These are phyloP conservation scores for Gorsachius magnificus DNA, from an alignment of 2,797 vertebrate genomes.

Conservation along the genomic window DNA sequence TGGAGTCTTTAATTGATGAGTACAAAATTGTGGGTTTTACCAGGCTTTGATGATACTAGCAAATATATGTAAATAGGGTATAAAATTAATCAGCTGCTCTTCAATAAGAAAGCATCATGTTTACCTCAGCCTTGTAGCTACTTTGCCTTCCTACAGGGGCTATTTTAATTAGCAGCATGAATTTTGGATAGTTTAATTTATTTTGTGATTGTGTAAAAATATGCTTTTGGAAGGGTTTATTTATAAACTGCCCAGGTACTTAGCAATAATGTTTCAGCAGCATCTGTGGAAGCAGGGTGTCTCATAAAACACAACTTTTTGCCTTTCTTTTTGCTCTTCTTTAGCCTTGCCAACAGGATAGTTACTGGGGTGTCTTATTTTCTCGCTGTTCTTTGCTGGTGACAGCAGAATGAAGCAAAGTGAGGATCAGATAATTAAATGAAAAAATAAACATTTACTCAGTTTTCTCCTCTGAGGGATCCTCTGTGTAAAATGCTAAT, in stretches of 20 bases:
- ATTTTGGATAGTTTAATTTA: constrained; percentile 79
- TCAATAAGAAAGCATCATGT: constrained; percentile 64
- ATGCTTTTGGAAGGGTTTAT: constrained; percentile 72
- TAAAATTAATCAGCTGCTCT: constrained; percentile 76
- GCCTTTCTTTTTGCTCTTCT: constrained; percentile 44
- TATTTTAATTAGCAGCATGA: constrained; percentile 82
- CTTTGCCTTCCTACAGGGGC: constrained; percentile 71
- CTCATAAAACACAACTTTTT: constrained; percentile 39
- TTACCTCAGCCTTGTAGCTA: constrained; percentile 75
- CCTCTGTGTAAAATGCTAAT: neutral
- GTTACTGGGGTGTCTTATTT: constrained; percentile 61
- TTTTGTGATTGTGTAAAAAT: constrained; percentile 75
- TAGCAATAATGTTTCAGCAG: constrained; percentile 69
- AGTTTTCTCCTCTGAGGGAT: constrained; percentile 26
- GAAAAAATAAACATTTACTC: constrained; percentile 76
- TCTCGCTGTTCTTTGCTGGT: constrained; percentile 68
- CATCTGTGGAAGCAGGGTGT: constrained; percentile 63
- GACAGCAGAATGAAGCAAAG: constrained; percentile 69
- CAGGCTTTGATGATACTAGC: constrained; percentile 74
- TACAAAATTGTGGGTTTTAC: neutral
- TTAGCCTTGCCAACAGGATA: constrained; percentile 20
- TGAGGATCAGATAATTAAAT: constrained; percentile 80
- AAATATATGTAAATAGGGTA: constrained; percentile 73
- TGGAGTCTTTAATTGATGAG: neutral
- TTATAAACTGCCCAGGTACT: constrained; percentile 74